A percentile compares a stretch with the other conserved stretches of the same genome.
Conservation (phyloP, 1,140 invertebrate species). For the Bombyx mandarina region DNA sequence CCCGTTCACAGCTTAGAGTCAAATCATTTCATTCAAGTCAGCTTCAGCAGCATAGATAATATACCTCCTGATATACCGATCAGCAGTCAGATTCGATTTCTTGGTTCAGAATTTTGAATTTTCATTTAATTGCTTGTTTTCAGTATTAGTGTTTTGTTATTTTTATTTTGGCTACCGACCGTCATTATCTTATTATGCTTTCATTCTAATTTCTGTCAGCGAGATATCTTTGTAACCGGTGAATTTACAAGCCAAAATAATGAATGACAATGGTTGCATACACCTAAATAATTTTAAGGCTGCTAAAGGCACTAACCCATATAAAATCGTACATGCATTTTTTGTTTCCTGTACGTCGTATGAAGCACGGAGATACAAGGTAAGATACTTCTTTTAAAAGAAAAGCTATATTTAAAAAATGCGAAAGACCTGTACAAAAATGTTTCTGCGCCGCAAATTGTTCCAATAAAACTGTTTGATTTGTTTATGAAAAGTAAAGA, state of each 20-base stretch:
- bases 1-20: no score
- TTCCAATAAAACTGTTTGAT: background rate
- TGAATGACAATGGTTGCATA: slow-evolving; percentile 81
- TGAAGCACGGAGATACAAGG: slow-evolving; percentile 81
- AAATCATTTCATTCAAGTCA: no score
- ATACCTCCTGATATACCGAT: no score
- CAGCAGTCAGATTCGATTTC: no score
- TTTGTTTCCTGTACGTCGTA: slow-evolving; percentile 81
- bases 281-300: slow-evolving; percentile 85
- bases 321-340: slow-evolving; percentile 82
- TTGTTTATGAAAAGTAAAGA: no score
- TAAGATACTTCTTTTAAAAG: slow-evolving; percentile 34
- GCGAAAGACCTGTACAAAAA: slow-evolving; percentile 9
- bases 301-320: slow-evolving; percentile 80
- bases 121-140: no score
- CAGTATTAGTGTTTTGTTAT: no score
- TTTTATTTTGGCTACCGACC: no score
- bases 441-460: slow-evolving; percentile 17
- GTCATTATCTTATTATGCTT: no score
- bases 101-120: no score
- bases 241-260: slow-evolving; percentile 54
- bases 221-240: slow-evolving; percentile 27
- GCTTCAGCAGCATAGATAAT: no score
- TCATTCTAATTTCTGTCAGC: slow-evolving; percentile 5
- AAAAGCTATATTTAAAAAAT: slow-evolving; percentile 1